Base-by-base conservation (phyloP, 2,888 invertebrate genomes). In the Acrocyrtus sp. region DNA sequence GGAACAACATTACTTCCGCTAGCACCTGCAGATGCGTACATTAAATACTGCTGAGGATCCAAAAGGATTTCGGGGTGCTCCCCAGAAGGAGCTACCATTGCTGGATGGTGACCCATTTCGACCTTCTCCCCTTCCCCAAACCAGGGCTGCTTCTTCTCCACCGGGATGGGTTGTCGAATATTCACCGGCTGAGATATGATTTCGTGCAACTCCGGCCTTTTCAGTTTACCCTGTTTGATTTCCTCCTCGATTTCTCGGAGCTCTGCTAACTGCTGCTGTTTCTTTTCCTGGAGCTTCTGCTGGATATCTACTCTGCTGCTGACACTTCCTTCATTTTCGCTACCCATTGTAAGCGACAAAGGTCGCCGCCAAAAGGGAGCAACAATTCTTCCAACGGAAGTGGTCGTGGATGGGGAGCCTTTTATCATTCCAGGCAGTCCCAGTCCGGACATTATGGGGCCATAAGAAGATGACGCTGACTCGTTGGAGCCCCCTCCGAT, bases 211-310 rank as follows among this genome's bases (percentile, higher is more conserved):
- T 82, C 82, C 5, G 84, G 84, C 27, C 84, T 76, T 68, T 83
- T 83, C 21, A 84, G 85, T 83, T 94, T 94, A 0, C 92, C 92
- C 80, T 92, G 92, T 81, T 92, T 92, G 62, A 94, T 94, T 84
- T 94, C 94, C 82, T 94, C 94, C 82, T 94, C 93, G 61, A 92
- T 91, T 56, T 90, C 92, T 74, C 92, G 87, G 34, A 94, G 84
- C 83, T 94, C 94, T 0, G 93, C 92, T 27, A 94, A 85, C 82
- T 95, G 94, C 78, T 94, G 93, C 82, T 93, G 92, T 82, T 94
- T 94, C 83, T 95, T 94, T 83, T 94, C 94, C 82, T 93, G 92
- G 0, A 94, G 86, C 83, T 94, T 94, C 81, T 93, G 93, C 76
- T 93, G 92, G 74, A 94, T 94, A 83, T 94, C 93, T 34, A 93